Base-by-base conservation (phyloP, 2,113 vertebrate species). In the Calidris pygmaea region DNA sequence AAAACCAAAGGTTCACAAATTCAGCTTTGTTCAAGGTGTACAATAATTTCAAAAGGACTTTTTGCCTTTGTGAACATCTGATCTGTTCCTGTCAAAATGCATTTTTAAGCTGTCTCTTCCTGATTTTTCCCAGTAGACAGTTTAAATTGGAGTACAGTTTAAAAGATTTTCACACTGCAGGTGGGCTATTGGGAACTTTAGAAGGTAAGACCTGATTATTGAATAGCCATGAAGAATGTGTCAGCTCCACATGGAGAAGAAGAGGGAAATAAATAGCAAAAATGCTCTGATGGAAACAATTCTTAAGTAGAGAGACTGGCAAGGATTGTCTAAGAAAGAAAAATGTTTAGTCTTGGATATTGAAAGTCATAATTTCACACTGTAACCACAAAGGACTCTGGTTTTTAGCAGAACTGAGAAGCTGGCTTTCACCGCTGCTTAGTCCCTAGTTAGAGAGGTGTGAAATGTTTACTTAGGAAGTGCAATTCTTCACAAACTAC, bases 391-490 rank as follows among this genome's bases (percentile, higher is more conserved):
- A 75, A 90, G 63, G 23, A 71, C 30, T 37, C 41, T n/a, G 17
- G 1, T 72, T 91, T 85, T 87, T 45, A 87, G 48, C 60, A 92
- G 65, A 89, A 77, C 66, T 60, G 63, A 84, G 87, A 90, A 92
- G 37, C 35, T 89, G 82, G 72, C 77, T 95, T 96, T 93, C 72
- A 73, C 68, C 3, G 5, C 43, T 82, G 50, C 52, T 81, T 52
- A 79, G n/a, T 96, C 75, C 78, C 93, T 48, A 41, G 68, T 41
- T 74, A 47, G 16, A 80, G 65, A 93, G 75, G 85, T 92, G 93
- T 94, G 93, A 97, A 95, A 80, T 89, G 93, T 97, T 97, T 93
- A 78, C 86, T 92, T 50, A 62, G 55, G 65, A 93, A 79, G 86
- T 85, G 67, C 65, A 85, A 76, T 90, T 84, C 67, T 76, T 82